Conservation (phyloP, 2,888 invertebrate species). For the Platycnemis pennipes region DNA sequence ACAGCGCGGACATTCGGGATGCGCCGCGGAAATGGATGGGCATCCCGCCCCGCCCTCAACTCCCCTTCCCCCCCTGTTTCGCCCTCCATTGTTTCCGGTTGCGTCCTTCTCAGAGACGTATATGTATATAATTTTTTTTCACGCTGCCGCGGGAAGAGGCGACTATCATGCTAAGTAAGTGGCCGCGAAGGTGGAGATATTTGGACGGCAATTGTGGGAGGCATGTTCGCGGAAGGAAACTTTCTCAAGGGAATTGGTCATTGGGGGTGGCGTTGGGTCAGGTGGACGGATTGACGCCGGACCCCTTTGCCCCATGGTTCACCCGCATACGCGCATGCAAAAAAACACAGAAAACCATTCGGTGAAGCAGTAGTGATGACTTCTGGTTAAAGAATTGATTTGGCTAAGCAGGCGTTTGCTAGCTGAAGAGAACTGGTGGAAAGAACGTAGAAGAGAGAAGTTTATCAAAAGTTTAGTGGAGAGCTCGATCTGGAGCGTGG, state of each 20-base stretch:
- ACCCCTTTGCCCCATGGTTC: too few relatives aligned
- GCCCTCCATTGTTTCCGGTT: slow-evolving; percentile 17
- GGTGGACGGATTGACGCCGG: not conserved
- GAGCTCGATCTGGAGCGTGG: too few relatives aligned
- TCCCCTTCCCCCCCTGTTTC: not conserved
- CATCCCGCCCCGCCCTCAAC: not conserved
- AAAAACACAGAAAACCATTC: not conserved
- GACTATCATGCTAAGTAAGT: slow-evolving; percentile 15
- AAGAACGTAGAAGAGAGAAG: too few relatives aligned
- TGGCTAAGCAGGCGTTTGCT: too few relatives aligned
- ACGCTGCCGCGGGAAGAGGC: not conserved
- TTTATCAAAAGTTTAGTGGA: too few relatives aligned
- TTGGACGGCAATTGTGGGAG: not conserved
- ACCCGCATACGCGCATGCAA: too few relatives aligned
- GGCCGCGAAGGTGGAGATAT: not conserved
- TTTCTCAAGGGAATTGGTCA: slow-evolving; percentile 2
- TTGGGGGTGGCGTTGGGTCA: not conserved
- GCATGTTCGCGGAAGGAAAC: not conserved
- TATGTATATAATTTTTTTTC: slow-evolving; percentile 27
- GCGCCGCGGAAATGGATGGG: not conserved
- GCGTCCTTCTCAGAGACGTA: not conserved
- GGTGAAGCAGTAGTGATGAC: too few relatives aligned
- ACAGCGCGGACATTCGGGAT: not conserved
- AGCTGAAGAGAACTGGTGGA: too few relatives aligned
- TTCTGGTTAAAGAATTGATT: too few relatives aligned